A percentile compares a stretch with the other conserved stretches of the same genome.
phyloP scores from a whole-genome alignment of 23 tunicate species.

The Trididemnum nubilum region DNA sequence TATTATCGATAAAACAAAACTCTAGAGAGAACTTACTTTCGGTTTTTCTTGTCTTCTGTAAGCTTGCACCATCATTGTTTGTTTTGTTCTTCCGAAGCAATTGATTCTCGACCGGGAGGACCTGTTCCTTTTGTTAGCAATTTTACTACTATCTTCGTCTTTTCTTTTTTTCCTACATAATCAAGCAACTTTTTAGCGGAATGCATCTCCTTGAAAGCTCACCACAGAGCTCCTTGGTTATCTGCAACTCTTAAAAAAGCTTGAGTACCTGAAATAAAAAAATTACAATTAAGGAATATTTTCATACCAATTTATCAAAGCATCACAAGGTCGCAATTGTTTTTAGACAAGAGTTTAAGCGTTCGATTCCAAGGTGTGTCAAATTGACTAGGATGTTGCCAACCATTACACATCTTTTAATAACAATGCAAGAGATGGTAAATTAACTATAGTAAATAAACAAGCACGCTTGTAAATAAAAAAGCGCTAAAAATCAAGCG shows the following conservation, averaged over 20 bases:
- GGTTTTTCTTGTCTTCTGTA: conserved; percentile 92
- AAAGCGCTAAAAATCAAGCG: no score
- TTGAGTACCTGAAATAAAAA: conserved; percentile 66
- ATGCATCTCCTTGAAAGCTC: conserved; percentile 90
- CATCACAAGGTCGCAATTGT: no score
- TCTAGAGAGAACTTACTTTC: conserved; percentile 32
- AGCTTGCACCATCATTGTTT: conserved; percentile 98
- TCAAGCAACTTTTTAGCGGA: conserved; percentile 65
- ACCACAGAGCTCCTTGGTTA: conserved; percentile 76
- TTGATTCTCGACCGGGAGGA: conserved; percentile 86
- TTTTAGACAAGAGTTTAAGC: no score
- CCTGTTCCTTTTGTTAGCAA: conserved; percentile 84
- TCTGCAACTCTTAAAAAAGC: conserved; percentile 81
- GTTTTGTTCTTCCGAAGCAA: conserved; percentile 87
- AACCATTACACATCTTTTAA: no score
- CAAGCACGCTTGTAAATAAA: no score
- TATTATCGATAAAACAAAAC: background rate
- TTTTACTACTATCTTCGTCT: conserved; percentile 87
- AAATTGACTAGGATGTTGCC: no score
- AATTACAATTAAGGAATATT: no score
- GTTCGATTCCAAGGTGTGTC: no score
- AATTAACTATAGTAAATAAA: no score
- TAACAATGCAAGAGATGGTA: no score
- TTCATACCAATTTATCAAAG: no score
- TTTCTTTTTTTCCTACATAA: conserved; percentile 89